Percentiles rank a stretch among this genome's conserved stretches.
phyloP scores from a whole-genome alignment of 2,113 vertebrate genomes.

The Hassar affinis region DNA sequence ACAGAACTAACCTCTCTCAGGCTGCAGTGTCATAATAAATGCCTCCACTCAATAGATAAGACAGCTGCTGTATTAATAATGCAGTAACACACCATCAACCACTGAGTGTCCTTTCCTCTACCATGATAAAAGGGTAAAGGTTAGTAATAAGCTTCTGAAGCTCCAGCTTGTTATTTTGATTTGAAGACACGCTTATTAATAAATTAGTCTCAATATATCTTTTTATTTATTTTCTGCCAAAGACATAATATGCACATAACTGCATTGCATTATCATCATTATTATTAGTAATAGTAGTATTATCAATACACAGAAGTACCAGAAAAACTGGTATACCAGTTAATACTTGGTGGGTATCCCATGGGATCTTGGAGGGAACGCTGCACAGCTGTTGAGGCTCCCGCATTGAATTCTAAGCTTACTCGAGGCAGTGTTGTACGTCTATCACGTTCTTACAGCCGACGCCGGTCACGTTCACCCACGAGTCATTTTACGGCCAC shows the following conservation, averaged over 20 bases:
- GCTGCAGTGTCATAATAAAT: background rate
- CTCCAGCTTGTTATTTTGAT: background rate
- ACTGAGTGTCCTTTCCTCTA: background rate
- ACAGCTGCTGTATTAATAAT: slow-evolving; percentile 1
- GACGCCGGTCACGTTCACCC: too few relatives aligned
- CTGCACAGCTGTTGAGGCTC: too few relatives aligned
- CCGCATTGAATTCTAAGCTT: too few relatives aligned
- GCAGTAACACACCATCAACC: background rate
- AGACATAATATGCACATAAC: background rate
- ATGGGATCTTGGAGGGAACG: too few relatives aligned
- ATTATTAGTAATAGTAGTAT: too few relatives aligned
- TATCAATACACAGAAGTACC: too few relatives aligned
- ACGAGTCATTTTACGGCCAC: too few relatives aligned
- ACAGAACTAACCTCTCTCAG: background rate
- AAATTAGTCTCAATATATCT: background rate
- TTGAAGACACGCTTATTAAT: background rate
- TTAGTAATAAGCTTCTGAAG: background rate
- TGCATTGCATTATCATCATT: too few relatives aligned
- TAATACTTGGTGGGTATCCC: too few relatives aligned
- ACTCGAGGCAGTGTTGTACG: too few relatives aligned
- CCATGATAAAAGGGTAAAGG: background rate
- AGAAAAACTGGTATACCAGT: too few relatives aligned
- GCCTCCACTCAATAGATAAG: background rate
- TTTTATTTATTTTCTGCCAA: background rate
- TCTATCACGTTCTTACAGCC: too few relatives aligned